A percentile compares a stretch with the other conserved stretches of the same genome.
These are phyloP conservation scores for Bujurquina vittata DNA, from an alignment of 2,113 vertebrate genomes.

Conservation along the genomic window DNA sequence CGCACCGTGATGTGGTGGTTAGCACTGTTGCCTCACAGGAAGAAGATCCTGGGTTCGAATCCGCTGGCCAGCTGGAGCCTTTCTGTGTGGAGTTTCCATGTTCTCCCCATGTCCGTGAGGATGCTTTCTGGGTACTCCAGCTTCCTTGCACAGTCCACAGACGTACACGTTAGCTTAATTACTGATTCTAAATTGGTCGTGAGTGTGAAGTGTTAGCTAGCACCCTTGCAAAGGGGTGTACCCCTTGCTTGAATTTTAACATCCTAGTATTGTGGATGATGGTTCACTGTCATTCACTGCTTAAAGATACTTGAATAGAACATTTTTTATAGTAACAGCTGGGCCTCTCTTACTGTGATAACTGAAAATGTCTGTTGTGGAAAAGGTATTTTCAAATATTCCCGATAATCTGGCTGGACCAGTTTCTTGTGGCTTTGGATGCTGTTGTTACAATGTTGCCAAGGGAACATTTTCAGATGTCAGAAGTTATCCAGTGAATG, in stretches of 20 bases:
- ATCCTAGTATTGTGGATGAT: background rate
- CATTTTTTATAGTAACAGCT: background rate
- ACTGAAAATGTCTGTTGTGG: background rate
- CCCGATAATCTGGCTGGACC: background rate
- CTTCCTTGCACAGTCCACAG: background rate
- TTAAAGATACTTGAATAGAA: background rate
- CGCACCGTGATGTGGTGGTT: too few relatives aligned
- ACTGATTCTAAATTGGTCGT: background rate
- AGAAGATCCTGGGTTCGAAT: background rate
- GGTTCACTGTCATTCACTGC: background rate
- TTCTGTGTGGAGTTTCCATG: background rate
- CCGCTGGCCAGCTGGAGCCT: background rate
- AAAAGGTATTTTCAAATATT: background rate
- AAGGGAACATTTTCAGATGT: background rate
- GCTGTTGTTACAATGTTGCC: background rate
- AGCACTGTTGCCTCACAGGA: too few relatives aligned
- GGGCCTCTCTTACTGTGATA: background rate
- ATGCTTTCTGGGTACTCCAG: background rate
- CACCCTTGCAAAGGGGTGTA: background rate
- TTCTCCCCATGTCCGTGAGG: too few relatives aligned
- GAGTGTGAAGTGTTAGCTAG: background rate
- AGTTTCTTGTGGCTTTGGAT: accelerated
- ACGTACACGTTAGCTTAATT: background rate
- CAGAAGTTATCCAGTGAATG: background rate
- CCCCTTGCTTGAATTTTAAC: background rate